Evolutionary conservation across 2,113 vertebrate species (phyloP), one percentile per base, ranked within the genome.

Genomic region (Irena cyanogastra): DNA sequence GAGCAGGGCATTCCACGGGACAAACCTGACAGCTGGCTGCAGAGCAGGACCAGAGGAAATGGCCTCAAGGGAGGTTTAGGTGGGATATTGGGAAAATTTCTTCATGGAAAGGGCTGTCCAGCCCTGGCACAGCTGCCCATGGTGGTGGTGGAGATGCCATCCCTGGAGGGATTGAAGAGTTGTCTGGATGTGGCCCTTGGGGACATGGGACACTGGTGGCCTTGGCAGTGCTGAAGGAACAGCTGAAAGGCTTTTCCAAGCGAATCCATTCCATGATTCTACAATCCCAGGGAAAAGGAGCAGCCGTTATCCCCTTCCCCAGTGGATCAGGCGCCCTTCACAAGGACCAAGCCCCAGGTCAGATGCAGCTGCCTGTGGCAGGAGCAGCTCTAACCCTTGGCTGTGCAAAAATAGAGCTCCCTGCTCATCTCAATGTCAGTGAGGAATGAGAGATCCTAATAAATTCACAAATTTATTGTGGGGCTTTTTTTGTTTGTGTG

Each of bases 311-410:
- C 9, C 30, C 49, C 49, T 64, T 42, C 21, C n/a, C 65, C 66
- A 31, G 0, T 3, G 21, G 49, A 35, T 35, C 49, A 5, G 35
- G 12, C 0, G 0, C 49, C 35, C 14, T 31, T 16, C 49, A 12
- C 7, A 6, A 35, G 42, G 31, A 17, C 21, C 65, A 26, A 64
- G 13, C 24, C 57, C 49, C 21, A 57, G 47, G 16, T 56, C 56
- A 47, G 65, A 45, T 16, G 28, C 30, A 70, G 13, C 54, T 70
- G 35, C 26, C 84, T 22, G 45, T 11, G 17, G 28, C 0, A 21
- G 1, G 17, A 54, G 31, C 26, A 31, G 50, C 10, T 72, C 41
- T 27, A 39, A 12, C 6, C 4, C 27, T 18, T 20, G 61, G 11
- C 52, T 60, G 7, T 7, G 53, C 28, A 27, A 33, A 61, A 35